phyloP scores from a whole-genome alignment of 2,888 invertebrate species.

The Stenotaenia linearis region DNA sequence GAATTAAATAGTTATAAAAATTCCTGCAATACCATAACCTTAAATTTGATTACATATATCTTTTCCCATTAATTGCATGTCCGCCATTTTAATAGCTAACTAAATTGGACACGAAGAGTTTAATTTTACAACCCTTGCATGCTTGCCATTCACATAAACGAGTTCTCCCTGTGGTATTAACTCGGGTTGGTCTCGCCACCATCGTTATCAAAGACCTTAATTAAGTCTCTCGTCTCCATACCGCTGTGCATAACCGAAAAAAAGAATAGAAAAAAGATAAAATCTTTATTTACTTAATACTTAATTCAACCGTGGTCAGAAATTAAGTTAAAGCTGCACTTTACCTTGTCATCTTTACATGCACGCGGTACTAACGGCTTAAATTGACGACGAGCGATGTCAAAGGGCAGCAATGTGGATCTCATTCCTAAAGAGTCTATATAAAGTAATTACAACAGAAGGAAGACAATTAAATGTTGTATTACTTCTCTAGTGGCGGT shows the following conservation, averaged over 20 bases:
- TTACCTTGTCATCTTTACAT: background rate
- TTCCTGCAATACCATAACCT: background rate
- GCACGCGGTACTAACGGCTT: background rate
- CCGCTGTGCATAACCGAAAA: background rate
- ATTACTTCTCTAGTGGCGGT: background rate
- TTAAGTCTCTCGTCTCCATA: background rate
- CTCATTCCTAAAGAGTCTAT: constrained; percentile 9
- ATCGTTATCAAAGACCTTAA: background rate
- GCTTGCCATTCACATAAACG: background rate
- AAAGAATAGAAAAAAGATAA: background rate
- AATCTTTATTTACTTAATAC: background rate
- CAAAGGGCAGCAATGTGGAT: constrained; percentile 26
- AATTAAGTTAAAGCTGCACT: background rate
- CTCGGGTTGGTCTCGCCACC: background rate
- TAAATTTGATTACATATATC: constrained; percentile 1
- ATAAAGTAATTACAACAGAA: constrained; percentile 5
- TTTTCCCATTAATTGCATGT: background rate
- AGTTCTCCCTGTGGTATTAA: background rate
- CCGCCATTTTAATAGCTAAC: constrained; percentile 14
- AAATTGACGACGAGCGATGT: background rate
- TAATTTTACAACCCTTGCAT: constrained; percentile 17
- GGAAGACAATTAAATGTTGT: constrained; percentile 23
- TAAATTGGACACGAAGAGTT: constrained; percentile 26
- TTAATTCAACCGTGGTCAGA: background rate
- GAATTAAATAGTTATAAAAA: background rate